Base-by-base conservation (phyloP, 2,888 invertebrate genomes). In the Drosophila neotestacea region DNA sequence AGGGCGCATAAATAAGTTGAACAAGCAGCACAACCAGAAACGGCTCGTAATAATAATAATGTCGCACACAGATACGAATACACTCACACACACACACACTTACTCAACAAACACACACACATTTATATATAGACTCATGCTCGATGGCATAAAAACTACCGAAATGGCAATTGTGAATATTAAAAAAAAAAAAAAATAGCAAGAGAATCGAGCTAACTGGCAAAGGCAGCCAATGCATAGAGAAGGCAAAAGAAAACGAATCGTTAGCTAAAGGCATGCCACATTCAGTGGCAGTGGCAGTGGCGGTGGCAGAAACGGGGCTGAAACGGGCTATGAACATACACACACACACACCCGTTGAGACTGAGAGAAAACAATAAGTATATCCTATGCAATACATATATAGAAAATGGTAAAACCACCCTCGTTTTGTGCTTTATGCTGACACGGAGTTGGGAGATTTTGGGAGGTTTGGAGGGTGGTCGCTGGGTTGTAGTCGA, bases 121-220 rank as follows among this genome's bases (percentile, higher is more conserved):
- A 67, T 11, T 42, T 16, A 41, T 32, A 30, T n/a, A 41, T 34
- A 44, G 38, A 62, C 55, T 44, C 54, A 39, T 52, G 47, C 71
- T 67, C 67, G 71, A 73, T 73, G 67, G 67, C 76, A 80, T 66
- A 70, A 81, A 82, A 87, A 85, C 85, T 85, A 85, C 85, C 87
- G 71, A 85, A 85, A 85, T 85, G 85, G 85, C 85, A 85, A 85
- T 85, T 85, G 85, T 85, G 85, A 87, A 85, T 87, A 85, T 87
- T 84, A 85, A 82, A 84, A 84, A 84, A 75, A 78, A 66, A 73
- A 74, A 27, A 69, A 67, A 27, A 44, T n/a, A 39, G 60, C n/a
- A 42, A 61, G 62, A 68, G 63, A 59, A 61, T 51, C 42, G 48
- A 46, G 69, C 48, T 56, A 58, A 70, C 60, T 59, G 55, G 67